Base-by-base conservation (phyloP, 2,113 vertebrate species). In the Rhinoptilus africanus region DNA sequence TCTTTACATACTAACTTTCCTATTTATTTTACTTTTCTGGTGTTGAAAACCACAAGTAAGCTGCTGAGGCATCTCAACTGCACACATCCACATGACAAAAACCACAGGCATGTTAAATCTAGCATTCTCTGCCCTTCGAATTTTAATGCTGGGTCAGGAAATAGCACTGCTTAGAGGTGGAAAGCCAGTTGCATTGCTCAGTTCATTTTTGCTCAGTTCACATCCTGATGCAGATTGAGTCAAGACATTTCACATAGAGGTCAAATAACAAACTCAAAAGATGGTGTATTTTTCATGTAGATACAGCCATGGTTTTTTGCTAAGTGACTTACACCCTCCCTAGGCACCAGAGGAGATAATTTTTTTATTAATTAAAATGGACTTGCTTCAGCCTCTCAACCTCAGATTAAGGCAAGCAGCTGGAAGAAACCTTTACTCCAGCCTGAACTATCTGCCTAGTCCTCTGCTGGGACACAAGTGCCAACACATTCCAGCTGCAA, bases 191-290 rank as follows among this genome's bases (percentile, higher is more conserved):
- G 12, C 10, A 39, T 14, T 27, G 28, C 21, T 39, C 72, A 68
- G 53, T 21, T 56, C 27, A 21, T 45, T 71, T 71, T 37, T 45
- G 53, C 43, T 18, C 43, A 45, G 45, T 45, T 45, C 15, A 37
- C 13, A 11, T 39, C 57, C 67, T 8, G 22, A 60, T 10, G 2
- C 22, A 64, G 67, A 5, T 0, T 43, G 53, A 2, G 1, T n/a
- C 66, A 28, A 73, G 30, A 39, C 26, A 39, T 41, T 53, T 72
- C 73, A 66, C n/a, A 69, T 77, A 57, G 6, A 68, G 19, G 53
- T 54, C 59, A 67, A 35, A 48, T 3, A 22, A 41, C 30, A 60
- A 84, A 60, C 22, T 43, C 51, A 48, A 22, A 67, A 72, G n/a
- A 41, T 6, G 21, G 21, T 60, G 18, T 7, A 41, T 16, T 72